These are phyloP conservation scores for Pseudomugil tenellus DNA, from an alignment of 2,797 vertebrate species.

Conservation along the genomic window DNA sequence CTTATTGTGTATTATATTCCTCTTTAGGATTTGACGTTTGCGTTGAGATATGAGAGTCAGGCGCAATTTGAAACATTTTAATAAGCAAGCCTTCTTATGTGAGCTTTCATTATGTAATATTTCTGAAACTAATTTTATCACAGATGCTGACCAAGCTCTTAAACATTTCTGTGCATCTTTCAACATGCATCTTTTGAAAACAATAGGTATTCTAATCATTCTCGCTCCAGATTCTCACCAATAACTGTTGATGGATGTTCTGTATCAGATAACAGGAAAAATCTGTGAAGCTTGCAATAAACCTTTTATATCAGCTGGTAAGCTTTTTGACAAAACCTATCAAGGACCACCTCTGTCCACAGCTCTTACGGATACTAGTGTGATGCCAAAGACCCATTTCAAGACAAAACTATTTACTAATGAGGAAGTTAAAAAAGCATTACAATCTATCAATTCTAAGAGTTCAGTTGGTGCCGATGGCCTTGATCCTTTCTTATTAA, in stretches of 20 bases:
- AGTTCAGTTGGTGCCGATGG: neutral
- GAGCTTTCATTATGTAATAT: neutral
- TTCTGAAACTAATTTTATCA: neutral
- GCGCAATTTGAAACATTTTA: neutral
- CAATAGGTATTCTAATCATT: neutral
- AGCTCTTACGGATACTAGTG: neutral
- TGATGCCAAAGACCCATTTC: neutral
- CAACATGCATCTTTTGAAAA: neutral
- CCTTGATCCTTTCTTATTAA: neutral
- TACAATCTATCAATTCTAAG: accelerated
- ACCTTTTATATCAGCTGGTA: neutral
- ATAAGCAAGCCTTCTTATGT: neutral
- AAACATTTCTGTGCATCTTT: neutral
- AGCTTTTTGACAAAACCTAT: slow-evolving; percentile 1
- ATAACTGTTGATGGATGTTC: neutral
- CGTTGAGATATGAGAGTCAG: neutral
- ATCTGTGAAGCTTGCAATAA: slow-evolving; percentile 9
- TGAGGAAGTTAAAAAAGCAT: neutral
- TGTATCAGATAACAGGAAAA: neutral
- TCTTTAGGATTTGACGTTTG: too few relatives aligned
- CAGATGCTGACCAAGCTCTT: neutral
- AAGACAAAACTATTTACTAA: neutral
- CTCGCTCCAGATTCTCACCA: neutral
- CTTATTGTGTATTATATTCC: too few relatives aligned
- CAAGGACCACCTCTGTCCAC: neutral